phyloP scores from a whole-genome alignment of 2,797 vertebrate species.

The Phalloptychus januarius region DNA sequence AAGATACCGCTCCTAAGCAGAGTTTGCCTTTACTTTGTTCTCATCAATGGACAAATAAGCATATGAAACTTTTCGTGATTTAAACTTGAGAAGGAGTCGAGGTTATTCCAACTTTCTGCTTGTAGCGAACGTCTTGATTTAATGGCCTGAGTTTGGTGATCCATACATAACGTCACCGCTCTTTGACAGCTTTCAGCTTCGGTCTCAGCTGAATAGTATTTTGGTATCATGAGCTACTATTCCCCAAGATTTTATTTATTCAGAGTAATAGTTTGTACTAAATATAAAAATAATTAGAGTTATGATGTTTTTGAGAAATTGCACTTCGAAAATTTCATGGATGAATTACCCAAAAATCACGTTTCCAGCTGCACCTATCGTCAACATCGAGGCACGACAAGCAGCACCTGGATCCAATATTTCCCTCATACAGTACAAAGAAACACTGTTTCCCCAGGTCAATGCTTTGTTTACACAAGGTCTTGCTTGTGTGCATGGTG shows the following conservation, averaged over 20 bases:
- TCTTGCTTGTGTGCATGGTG: conserved; percentile 11
- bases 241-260: background rate
- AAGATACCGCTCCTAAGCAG: background rate
- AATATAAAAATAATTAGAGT: background rate
- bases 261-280: background rate
- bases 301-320: background rate
- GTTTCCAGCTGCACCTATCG: conserved; percentile 1
- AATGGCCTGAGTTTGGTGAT: background rate
- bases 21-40: background rate
- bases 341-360: conserved; percentile 20
- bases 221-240: background rate
- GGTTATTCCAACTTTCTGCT: background rate
- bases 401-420: conserved; percentile 51
- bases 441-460: conserved; percentile 28
- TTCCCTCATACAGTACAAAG: conserved; percentile 14
- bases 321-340: background rate
- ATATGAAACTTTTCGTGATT: background rate
- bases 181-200: background rate
- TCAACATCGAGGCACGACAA: conserved; percentile 18
- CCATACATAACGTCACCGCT: background rate
- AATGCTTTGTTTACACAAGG: conserved; percentile 33
- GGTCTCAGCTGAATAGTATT: background rate
- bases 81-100: background rate
- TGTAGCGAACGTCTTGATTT: background rate
- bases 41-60: background rate